Base-by-base conservation (phyloP, 23 tunicate genomes). In the Trididemnum nubilum region DNA sequence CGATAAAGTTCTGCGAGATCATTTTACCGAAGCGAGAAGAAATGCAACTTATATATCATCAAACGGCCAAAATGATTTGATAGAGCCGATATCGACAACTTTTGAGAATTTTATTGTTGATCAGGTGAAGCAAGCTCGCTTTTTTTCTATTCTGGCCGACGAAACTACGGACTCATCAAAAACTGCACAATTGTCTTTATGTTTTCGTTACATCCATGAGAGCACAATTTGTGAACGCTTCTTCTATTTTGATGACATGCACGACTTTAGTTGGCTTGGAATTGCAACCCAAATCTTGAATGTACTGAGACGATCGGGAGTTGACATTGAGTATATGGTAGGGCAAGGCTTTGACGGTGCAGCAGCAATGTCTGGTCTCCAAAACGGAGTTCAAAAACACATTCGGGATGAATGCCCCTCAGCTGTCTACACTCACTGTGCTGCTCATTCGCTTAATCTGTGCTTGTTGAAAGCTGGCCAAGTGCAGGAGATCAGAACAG, bases 341-440 rank as follows among this genome's bases (percentile, higher is more conserved):
- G 74, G 74, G 33, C 74, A 69, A 69, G 74, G 74, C 32, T 33
- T 28, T n/a, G 74, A 69, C 25, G 74, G 74, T 33, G 74, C 74
- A 3, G 74, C 74, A 34, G 74, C 74, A 69, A 34, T 36, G 74
- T 34, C 74, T 9, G 74, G 67, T 5, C 18, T n/a, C n/a, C 18
- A 26, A 61, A 61, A 21, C 29, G 67, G 67, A 24, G n/a, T 21
- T 3, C 22, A 61, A 22, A 61, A 23, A n/a, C n/a, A n/a, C n/a
- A n/a, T n/a, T n/a, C n/a, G n/a, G n/a, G n/a, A n/a, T n/a, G n/a
- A n/a, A n/a, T n/a, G n/a, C n/a, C n/a, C n/a, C n/a, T n/a, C n/a
- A n/a, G n/a, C n/a, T n/a, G n/a, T n/a, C n/a, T n/a, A n/a, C n/a
- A n/a, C n/a, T n/a, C n/a, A n/a, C n/a, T n/a, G n/a, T n/a, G n/a